These are phyloP conservation scores for Bostrychus sinensis DNA, from an alignment of 2,113 vertebrate species.

Conservation along the genomic window DNA sequence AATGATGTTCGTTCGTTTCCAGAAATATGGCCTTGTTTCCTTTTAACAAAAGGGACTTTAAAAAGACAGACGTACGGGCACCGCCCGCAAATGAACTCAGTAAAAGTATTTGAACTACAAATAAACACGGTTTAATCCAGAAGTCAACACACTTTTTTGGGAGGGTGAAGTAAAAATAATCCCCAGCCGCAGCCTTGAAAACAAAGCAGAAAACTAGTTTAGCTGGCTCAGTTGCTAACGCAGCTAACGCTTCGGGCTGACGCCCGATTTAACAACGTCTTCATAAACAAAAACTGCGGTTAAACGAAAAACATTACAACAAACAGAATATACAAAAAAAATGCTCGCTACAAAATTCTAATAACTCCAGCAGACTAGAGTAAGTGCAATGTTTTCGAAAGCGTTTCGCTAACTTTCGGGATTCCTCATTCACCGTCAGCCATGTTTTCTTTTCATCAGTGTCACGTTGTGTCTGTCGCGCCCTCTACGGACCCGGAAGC, in stretches of 20 bases:
- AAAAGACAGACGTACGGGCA: not conserved
- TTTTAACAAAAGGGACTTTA: not conserved
- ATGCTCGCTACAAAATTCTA: not conserved
- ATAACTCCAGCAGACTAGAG: not conserved
- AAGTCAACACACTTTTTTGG: not conserved
- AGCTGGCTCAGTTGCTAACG: slow-evolving; percentile 47
- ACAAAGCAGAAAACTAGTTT: slow-evolving; percentile 42
- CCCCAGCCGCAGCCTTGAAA: not conserved
- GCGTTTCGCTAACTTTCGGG: slow-evolving; percentile 29
- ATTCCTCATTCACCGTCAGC: slow-evolving; percentile 49
- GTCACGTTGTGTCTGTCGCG: slow-evolving; percentile 1
- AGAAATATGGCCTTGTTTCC: slow-evolving; percentile 1
- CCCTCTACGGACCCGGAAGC: slow-evolving; percentile 29
- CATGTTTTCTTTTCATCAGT: slow-evolving; percentile 65
- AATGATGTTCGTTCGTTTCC: not conserved
- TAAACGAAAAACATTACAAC: too few relatives aligned
- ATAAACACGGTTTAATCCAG: not conserved
- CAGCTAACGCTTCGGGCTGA: slow-evolving; percentile 50
- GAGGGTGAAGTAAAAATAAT: not conserved
- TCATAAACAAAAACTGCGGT: not conserved
- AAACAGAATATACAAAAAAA: accelerated
- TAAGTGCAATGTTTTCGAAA: not conserved
- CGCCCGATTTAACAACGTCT: slow-evolving; percentile 7
- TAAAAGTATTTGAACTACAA: not conserved
- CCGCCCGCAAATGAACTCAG: not conserved